Conservation (phyloP, 2,797 vertebrate species). For the Phylloscopus collybita region DNA sequence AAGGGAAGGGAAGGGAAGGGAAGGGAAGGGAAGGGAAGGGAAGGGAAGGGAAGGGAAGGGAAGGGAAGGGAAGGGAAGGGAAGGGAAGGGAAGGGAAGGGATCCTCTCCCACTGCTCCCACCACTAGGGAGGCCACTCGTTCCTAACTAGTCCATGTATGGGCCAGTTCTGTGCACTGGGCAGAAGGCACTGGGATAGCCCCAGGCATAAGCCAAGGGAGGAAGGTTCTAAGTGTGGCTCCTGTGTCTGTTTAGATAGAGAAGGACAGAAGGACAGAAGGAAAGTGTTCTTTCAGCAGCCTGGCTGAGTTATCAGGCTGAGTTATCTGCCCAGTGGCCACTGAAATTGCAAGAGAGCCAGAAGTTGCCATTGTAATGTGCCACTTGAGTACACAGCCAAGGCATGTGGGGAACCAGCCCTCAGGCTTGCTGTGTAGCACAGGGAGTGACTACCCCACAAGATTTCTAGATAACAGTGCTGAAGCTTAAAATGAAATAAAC, state of each 20-base stretch:
- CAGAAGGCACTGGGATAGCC: neutral
- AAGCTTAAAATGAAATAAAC: slow-evolving; percentile 6
- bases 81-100: neutral
- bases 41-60: neutral
- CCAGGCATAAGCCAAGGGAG: neutral
- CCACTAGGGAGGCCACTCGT: neutral
- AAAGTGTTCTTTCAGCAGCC: neutral
- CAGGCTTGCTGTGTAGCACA: neutral
- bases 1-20: neutral
- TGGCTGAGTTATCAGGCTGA: neutral
- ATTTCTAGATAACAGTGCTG: neutral
- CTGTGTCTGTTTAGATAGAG: neutral
- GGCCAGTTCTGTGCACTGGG: neutral
- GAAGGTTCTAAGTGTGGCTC: neutral
- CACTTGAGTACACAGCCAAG: neutral
- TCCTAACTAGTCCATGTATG: neutral
- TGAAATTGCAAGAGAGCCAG: neutral
- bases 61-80: neutral
- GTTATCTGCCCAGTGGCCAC: neutral
- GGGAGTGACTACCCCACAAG: neutral
- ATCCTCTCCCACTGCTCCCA: neutral
- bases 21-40: neutral
- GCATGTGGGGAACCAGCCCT: neutral
- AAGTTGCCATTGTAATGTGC: neutral
- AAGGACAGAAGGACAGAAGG: neutral